Evolutionary conservation across 2,797 vertebrate genomes (phyloP).

Genomic region (Neosilurus hyrtlii): DNA sequence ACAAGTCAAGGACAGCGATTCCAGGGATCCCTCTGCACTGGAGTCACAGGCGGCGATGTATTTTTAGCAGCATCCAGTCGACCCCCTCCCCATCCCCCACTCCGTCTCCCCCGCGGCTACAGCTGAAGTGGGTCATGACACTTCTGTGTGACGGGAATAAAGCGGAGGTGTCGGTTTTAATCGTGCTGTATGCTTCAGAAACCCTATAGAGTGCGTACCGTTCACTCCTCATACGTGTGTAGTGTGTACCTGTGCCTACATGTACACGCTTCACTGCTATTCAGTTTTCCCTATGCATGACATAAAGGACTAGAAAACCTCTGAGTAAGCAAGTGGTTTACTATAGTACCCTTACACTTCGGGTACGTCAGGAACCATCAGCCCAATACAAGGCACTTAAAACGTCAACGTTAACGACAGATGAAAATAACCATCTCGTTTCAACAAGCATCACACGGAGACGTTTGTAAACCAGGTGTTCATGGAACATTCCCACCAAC

Average conservation of each 20-base stretch:
- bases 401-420: too few species aligned
- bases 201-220: background rate
- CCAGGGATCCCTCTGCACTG: constrained; percentile 79
- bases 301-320: background rate
- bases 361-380: too few species aligned
- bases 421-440: too few species aligned
- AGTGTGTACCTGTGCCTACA: too few species aligned
- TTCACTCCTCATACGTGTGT: background rate
- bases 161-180: constrained; percentile 67
- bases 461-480: background rate
- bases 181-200: constrained; percentile 41
- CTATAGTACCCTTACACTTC: too few species aligned
- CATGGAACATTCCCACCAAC: background rate
- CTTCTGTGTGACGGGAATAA: constrained; percentile 73
- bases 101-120: constrained; percentile 52
- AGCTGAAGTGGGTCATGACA: constrained; percentile 75
- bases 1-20: constrained; percentile 71
- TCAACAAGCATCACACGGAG: background rate
- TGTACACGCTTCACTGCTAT: background rate
- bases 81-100: constrained; percentile 57
- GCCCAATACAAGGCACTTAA: too few species aligned
- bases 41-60: constrained; percentile 70
- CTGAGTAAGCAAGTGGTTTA: background rate
- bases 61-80: constrained; percentile 77
- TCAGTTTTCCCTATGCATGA: background rate